Conservation (phyloP, 2,113 vertebrate species). For the Piprites chloris region DNA sequence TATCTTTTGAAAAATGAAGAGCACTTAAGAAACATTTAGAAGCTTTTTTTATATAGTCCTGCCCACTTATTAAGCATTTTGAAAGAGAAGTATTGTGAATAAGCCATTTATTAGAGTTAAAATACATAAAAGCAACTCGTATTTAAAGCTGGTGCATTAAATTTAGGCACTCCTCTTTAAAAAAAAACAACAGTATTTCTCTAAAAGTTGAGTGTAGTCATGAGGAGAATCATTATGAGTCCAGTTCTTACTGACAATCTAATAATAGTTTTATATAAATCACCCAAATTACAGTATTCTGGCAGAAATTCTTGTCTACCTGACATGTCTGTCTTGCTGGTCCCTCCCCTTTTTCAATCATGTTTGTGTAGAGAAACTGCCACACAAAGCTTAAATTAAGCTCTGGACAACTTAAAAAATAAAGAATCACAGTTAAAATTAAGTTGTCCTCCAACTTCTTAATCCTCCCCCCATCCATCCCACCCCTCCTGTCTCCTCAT, state of each 20-base stretch:
- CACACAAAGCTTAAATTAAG: no score
- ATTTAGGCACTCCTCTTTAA: background rate
- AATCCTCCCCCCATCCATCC: background rate
- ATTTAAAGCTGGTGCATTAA: background rate
- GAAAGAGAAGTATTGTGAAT: background rate
- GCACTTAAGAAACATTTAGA: background rate
- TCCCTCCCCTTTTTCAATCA: background rate
- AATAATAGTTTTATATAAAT: background rate
- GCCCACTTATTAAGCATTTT: background rate
- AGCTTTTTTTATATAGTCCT: background rate
- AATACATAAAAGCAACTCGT: background rate
- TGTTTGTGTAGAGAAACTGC: background rate
- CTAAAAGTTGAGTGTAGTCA: background rate
- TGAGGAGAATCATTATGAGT: background rate
- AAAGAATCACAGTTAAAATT: background rate
- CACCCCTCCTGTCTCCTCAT: background rate
- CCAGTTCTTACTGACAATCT: background rate
- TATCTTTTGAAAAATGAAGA: background rate
- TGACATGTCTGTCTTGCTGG: background rate
- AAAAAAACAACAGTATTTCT: rapidly evolving
- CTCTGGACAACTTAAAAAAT: background rate
- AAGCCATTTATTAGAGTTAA: background rate
- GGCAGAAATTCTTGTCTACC: background rate
- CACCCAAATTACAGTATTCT: background rate
- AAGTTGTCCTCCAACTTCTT: background rate